Percentiles rank a stretch among this genome's conserved stretches.
Conservation (phyloP, 2,888 invertebrate species). For the Apotomis turbidana region DNA sequence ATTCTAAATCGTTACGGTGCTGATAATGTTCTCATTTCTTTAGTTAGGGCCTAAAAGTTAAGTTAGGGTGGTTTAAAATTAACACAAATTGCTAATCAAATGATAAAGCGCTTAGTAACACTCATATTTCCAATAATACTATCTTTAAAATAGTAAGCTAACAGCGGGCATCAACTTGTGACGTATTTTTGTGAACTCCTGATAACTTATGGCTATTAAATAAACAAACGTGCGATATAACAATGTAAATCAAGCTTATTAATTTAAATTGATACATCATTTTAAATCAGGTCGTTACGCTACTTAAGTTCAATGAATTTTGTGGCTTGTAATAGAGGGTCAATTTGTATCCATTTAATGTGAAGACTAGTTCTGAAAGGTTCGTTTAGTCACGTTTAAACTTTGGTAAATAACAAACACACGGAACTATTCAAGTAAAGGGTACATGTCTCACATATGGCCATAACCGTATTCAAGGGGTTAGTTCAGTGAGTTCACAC, state of each 20-base stretch:
- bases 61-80: too few species aligned
- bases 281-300: constrained; percentile 24
- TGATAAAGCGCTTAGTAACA: background rate
- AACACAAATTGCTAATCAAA: too few species aligned
- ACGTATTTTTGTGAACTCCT: constrained; percentile 8
- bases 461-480: background rate
- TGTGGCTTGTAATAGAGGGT: constrained; percentile 12
- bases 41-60: too few species aligned
- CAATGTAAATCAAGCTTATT: constrained; percentile 25
- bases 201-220: constrained; percentile 11
- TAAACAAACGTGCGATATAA: constrained; percentile 2
- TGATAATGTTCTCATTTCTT: too few species aligned
- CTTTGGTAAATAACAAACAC: constrained; percentile 21
- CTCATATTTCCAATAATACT: background rate
- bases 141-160: background rate
- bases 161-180: background rate
- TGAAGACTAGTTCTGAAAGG: constrained; percentile 13
- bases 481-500: too few species aligned
- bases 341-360: constrained; percentile 8
- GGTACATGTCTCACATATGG: constrained; percentile 1
- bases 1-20: too few species aligned
- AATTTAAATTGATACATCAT: constrained; percentile 36
- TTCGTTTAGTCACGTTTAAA: constrained; percentile 29
- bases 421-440: constrained; percentile 10
- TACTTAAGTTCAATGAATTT: constrained; percentile 18